Base-by-base conservation (phyloP, 2,113 vertebrate species). In the Mus spicilegus region DNA sequence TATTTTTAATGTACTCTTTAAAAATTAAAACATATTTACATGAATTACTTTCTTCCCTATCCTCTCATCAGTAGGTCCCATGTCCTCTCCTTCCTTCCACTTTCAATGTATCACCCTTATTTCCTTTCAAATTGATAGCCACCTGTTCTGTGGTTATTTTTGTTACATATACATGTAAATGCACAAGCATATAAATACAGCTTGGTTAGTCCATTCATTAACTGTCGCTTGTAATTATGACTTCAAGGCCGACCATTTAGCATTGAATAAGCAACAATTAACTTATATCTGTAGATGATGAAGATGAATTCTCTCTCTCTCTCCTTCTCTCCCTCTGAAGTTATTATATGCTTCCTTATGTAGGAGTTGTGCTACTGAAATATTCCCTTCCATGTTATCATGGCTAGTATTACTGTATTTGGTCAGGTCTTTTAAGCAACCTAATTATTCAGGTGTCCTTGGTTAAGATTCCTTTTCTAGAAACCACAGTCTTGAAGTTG, bases 31-130 rank as follows among this genome's bases (percentile, higher is more conserved):
- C 28, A 46, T 63, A 63, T 30, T 63, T 63, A 9, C 1, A 63
- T 63, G 14, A 14, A 42, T 84, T 63, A 63, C n/a, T 28, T 84
- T 14, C 12, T 85, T 30, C 26, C 1, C 1, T 65, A 42, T 30
- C 14, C 1, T 42, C 5, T 9, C 9, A 30, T 65, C 12, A 30
- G 11, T 30, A 4, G 3, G n/a, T 26, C 39, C 0, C 7, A 42
- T 42, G n/a, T 17, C 7, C 13, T 63, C 58, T 63, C 14, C 13
- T n/a, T 63, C 24, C 4, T 30, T 19, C 20, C 30, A 82, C 11
- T 26, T 58, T 82, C 19, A 36, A 58, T n/a, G 5, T 1, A 81
- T n/a, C 22, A 26, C 13, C 3, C 24, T 28, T 63, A 84, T 9
- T 42, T 26, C 58, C 24, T 30, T 17, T 85, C 81, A 63, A 30